Evolutionary conservation across 1,140 invertebrate species (phyloP), one percentile per base, ranked within the genome.

Genomic region (Drosophila micromelanica): DNA sequence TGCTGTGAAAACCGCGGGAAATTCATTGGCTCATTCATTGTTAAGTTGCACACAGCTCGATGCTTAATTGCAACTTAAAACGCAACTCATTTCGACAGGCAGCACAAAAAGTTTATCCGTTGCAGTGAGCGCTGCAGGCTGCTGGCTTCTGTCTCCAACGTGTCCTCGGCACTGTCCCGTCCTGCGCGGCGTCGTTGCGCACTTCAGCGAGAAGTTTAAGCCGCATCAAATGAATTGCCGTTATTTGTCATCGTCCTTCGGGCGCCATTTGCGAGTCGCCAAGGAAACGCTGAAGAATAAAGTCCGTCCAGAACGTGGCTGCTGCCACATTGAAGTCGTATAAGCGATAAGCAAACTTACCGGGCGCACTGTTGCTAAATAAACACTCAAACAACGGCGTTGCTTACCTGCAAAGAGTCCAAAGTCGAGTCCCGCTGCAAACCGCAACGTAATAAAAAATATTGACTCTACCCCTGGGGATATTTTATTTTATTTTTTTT

Each of bases 11-110:
- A 40, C 42, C 60, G 57, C 71, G 60, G 43, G 6, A 17, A 35
- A 17, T 60, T 48, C 30, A 62, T 54, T 74, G 20, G 30, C 30
- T 38, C 46, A 48, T 40, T 32, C 27, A 42, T 55, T 45, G 32
- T 56, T 63, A 57, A 48, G 38, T 42, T 54, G 62, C 72, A 69
- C 69, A 62, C 65, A 72, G 59, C 75, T 49, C 48, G 60, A 70
- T 63, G 59, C 57, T 82, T 87, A 87, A 87, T 87, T 87, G 78
- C 72, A 78, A 82, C 82, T 82, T 87, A 76, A 89, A 89, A 89
- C 61, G 78, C 71, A 87, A 82, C 78, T 76, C 84, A 70, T 79
- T 89, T 78, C 65, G 65, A 61, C 71, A 62, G 57, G 56, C 65
- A 62, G 51, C 15, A 27, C 51, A 37, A 49, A 55, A 55, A 68